phyloP scores from a whole-genome alignment of 1,140 invertebrate species.

The Hyposmocoma kahamanoa region DNA sequence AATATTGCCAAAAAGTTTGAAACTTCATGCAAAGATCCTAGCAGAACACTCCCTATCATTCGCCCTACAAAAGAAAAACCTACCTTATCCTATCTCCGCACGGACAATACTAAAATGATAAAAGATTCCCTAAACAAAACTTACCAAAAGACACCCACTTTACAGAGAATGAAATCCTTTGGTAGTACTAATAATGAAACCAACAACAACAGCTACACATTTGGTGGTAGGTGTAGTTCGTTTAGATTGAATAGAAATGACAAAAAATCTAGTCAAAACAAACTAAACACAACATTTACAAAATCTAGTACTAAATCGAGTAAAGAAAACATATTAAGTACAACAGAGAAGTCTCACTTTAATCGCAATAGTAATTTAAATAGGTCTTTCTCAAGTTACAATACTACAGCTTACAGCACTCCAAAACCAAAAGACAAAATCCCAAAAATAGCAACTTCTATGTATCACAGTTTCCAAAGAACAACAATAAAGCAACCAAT shows the following conservation, averaged over 20 bases:
- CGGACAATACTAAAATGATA: constrained; percentile 59
- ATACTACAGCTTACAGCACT: constrained; percentile 53
- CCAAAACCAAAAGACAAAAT: constrained; percentile 67
- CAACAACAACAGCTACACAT: constrained; percentile 25
- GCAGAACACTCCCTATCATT: constrained; percentile 55
- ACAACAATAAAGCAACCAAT: constrained; percentile 54
- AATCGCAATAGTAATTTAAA: constrained; percentile 52
- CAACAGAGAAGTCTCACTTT: constrained; percentile 48
- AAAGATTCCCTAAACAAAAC: constrained; percentile 68
- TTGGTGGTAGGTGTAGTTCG: constrained; percentile 61
- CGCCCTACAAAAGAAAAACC: constrained; percentile 47
- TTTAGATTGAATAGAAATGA: constrained; percentile 63
- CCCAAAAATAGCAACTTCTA: constrained; percentile 61
- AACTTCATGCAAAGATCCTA: constrained; percentile 50
- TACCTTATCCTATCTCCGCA: constrained; percentile 26
- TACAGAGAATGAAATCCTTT: constrained; percentile 70
- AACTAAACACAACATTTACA: constrained; percentile 63
- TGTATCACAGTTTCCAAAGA: constrained; percentile 66
- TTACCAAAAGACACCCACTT: constrained; percentile 62
- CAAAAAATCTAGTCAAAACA: constrained; percentile 57
- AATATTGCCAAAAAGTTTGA: constrained; percentile 63
- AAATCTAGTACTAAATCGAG: constrained; percentile 68
- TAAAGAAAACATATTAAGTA: constrained; percentile 63
- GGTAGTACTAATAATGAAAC: constrained; percentile 60
- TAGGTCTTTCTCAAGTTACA: constrained; percentile 63